Evolutionary conservation across 2,113 vertebrate species (phyloP), one percentile per base, ranked within the genome.

Genomic region (Hystrix brachyura): DNA sequence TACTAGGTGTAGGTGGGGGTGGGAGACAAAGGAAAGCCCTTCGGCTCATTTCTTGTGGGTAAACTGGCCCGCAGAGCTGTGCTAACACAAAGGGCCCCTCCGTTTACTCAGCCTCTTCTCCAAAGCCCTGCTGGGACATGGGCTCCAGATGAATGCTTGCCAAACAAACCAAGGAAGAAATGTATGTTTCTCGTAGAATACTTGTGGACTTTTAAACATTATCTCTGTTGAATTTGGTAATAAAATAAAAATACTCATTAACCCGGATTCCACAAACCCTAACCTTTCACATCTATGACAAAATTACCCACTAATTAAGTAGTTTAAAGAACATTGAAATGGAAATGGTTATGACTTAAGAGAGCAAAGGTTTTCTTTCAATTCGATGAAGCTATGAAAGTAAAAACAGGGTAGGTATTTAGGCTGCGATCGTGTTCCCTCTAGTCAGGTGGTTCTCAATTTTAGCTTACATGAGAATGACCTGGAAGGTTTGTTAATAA

Each of bases 211-310:
- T 90, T 57, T 62, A 67, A 96, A 80, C 13, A 74, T 62, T 62
- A 89, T n/a, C 51, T 43, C 4, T 71, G 18, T 84, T 91, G 62
- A 91, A 94, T 91, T 83, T 62, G 48, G 32, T 91, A 38, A 62
- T 84, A 69, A 87, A 94, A 80, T 90, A 53, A 74, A 84, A 95
- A 93, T 60, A 60, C 25, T 96, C 34, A 79, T 96, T 96, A 90
- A 91, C 78, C 60, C 64, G 78, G 64, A 64, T 62, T 94, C 72
- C 67, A 83, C 60, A 87, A 55, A 79, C 67, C 34, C 76, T 83
- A 59, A 65, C 74, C 48, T 90, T 90, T 90, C 90, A 78, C 38
- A 48, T 32, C 34, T 74, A 74, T 0, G 0, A 72, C 78, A 78
- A 76, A 83, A 10, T 51, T 89, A 60, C n/a, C 34, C 25, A 17